Conservation (phyloP, 2,888 invertebrate genomes). For the Branchellion lobata region DNA sequence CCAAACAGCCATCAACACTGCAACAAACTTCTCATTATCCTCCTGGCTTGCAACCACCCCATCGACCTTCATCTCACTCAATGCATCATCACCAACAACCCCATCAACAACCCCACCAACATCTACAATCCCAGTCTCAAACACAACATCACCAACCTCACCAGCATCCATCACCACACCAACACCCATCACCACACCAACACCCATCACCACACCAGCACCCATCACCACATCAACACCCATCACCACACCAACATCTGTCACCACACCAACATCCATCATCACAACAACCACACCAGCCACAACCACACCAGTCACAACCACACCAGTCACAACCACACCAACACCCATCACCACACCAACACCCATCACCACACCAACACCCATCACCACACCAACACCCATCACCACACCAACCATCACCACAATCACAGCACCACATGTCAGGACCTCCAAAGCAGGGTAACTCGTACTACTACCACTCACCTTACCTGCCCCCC, state of each 20-base stretch:
- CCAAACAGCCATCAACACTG: too few species aligned
- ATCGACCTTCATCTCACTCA: background rate
- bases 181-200: background rate
- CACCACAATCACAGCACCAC: background rate
- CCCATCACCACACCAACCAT: background rate
- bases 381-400: background rate
- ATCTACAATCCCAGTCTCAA: background rate
- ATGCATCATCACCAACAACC: background rate
- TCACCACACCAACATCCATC: background rate
- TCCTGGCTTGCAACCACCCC: too few species aligned
- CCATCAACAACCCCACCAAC: background rate
- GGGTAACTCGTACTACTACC: background rate
- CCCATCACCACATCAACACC: background rate
- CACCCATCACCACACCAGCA: background rate
- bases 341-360: background rate
- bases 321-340: background rate
- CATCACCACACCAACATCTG: background rate
- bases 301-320: background rate
- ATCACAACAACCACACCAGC: background rate
- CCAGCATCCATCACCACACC: background rate
- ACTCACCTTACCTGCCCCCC: background rate
- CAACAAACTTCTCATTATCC: too few species aligned
- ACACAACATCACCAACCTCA: background rate
- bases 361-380: background rate
- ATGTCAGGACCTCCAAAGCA: background rate